Conservation (phyloP, 2,113 vertebrate genomes). For the Stegostoma tigrinum region DNA sequence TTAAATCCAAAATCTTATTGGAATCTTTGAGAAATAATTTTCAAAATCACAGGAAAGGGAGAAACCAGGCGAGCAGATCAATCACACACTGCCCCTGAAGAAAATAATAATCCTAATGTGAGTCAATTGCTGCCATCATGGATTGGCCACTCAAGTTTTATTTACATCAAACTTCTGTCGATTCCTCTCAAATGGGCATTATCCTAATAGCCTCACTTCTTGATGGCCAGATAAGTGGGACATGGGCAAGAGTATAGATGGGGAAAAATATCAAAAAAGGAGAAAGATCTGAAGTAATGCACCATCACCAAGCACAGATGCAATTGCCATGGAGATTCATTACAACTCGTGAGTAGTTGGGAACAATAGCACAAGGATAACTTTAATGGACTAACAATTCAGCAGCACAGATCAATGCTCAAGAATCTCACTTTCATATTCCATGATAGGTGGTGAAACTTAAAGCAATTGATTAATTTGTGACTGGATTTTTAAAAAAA, state of each 20-base stretch:
- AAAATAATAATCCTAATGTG: background rate
- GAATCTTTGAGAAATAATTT: background rate
- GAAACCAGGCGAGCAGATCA: background rate
- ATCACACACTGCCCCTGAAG: background rate
- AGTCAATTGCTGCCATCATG: no score
- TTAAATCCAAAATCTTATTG: background rate
- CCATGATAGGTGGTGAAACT: no score
- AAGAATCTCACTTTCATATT: no score
- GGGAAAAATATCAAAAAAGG: background rate
- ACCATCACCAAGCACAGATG: background rate
- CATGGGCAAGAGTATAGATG: no score
- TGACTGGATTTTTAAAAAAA: no score
- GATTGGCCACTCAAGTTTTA: no score
- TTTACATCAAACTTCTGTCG: background rate
- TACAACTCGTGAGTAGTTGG: background rate
- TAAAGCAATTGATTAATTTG: no score
- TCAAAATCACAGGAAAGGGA: background rate
- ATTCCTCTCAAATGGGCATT: background rate
- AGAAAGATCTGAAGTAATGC: background rate
- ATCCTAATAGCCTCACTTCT: no score
- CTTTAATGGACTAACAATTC: no score
- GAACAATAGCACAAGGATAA: background rate
- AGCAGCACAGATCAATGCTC: no score
- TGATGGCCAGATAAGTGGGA: no score
- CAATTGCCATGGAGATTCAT: no score